Evolutionary conservation across 2,113 vertebrate species (phyloP).

Genomic region (Paedocypris sp.): DNA sequence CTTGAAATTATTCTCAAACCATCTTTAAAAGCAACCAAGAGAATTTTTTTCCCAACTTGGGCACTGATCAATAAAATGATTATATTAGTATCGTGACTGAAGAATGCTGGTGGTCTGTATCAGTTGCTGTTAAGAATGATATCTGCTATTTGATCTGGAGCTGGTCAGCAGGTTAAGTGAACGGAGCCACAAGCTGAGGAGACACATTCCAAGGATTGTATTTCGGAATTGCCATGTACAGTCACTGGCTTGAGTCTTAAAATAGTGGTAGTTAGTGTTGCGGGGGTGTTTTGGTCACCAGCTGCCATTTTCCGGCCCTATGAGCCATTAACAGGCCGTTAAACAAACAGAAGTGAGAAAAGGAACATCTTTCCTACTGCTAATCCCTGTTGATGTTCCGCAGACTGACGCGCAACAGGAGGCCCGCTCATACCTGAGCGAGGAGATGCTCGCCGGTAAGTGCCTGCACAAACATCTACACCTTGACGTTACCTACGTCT

Average conservation of each 20-base stretch:
- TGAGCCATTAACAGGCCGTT: not conserved
- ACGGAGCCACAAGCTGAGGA: conserved; percentile 44
- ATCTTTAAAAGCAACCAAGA: no score
- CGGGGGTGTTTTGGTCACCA: not conserved
- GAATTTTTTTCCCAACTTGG: no score
- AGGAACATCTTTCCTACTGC: not conserved
- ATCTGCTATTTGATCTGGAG: conserved; percentile 26
- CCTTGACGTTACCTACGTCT: not conserved
- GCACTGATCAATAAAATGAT: no score
- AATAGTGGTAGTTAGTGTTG: conserved; percentile 22
- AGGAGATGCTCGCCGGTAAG: conserved; percentile 95
- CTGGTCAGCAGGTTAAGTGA: conserved; percentile 32
- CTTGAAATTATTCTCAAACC: no score
- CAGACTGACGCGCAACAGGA: conserved; percentile 92
- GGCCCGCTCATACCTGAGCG: conserved; percentile 91
- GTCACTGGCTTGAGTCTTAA: conserved; percentile 49
- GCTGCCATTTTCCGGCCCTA: not conserved
- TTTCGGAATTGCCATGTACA: conserved; percentile 58
- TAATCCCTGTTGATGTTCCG: conserved; percentile 50
- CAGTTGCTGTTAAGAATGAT: not conserved
- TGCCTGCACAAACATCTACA: not conserved
- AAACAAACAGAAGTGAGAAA: not conserved
- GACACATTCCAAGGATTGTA: conserved; percentile 60
- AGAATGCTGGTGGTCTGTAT: not conserved
- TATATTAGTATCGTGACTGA: not conserved